Base-by-base conservation (phyloP, 1,140 invertebrate species). In the Phthorimaea operculella region DNA sequence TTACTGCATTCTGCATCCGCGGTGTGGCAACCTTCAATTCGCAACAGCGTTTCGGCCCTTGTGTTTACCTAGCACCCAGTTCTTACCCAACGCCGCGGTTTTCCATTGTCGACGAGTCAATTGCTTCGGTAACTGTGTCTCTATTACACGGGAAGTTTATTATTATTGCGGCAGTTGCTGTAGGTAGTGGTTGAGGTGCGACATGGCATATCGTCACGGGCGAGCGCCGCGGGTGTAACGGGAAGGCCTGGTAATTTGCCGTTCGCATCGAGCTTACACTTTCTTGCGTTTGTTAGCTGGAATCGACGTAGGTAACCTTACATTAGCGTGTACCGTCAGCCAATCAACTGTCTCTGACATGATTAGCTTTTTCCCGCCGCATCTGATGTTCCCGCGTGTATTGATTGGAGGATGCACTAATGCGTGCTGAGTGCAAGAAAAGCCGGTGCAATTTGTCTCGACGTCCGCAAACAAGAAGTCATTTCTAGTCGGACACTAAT, bases 161-260 rank as follows among this genome's bases (percentile, higher is more conserved):
- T 60, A 16, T 16, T 47, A 16, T 15, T 11, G n/a, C 14, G 9
- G n/a, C 44, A 11, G 15, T 47, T 15, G 14, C 15, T 47, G 16
- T 15, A 47, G 16, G 44, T 11, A 12, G 48, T 50, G 10, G 60
- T 62, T 54, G 64, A 71, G 68, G 69, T 71, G 73, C 68, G 63
- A 64, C 64, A 60, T 68, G 68, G 76, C 71, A 78, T 70, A 77
- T 75, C 74, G 74, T 79, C 73, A 69, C 63, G 69, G 63, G 34
- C 62, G 66, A 75, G 70, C 72, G 75, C 76, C 69, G 74, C 69
- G 65, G 59, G 65, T 61, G 54, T 77, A 79, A 79, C 77, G 78
- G 78, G 72, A 81, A 68, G 64, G 64, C 63, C 60, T 60, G 54
- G 69, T 59, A 75, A 78, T 63, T 66, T 70, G 62, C 66, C 66